Percentiles rank a stretch among this genome's conserved stretches.
Evolutionary conservation across 2,888 invertebrate genomes (phyloP).

Genomic region (Itoplectis maculator): DNA sequence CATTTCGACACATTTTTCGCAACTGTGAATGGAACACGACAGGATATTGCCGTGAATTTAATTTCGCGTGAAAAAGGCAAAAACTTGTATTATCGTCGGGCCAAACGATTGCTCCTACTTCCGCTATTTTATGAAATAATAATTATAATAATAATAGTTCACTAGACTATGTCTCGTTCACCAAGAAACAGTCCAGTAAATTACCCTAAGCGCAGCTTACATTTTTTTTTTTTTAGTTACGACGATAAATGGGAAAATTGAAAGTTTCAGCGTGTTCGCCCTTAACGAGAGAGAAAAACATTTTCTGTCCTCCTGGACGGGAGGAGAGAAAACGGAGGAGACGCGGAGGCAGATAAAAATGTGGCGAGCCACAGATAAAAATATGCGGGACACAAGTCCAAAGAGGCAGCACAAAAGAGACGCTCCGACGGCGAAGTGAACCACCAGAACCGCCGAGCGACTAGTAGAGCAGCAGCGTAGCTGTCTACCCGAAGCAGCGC

Average conservation of each 20-base stretch:
- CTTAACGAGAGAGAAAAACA: not conserved
- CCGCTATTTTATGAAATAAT: too few relatives aligned
- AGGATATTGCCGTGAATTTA: too few relatives aligned
- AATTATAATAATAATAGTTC: too few relatives aligned
- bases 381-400: conserved; percentile 5
- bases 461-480: conserved; percentile 2
- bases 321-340: not conserved
- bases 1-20: too few relatives aligned
- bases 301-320: not conserved
- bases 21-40: too few relatives aligned
- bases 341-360: not conserved
- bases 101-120: too few relatives aligned
- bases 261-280: not conserved
- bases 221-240: not conserved
- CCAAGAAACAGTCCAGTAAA: too few relatives aligned
- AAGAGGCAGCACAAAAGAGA: conserved; percentile 42
- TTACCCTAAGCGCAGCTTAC: too few relatives aligned
- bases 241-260: not conserved
- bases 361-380: not conserved
- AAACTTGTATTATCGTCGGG: too few relatives aligned
- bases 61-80: too few relatives aligned
- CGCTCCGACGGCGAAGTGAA: not conserved
- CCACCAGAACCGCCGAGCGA: not conserved
- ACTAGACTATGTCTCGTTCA: too few relatives aligned
- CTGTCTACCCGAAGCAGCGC: conserved; percentile 21